Base-by-base conservation (phyloP, 2,888 invertebrate genomes). In the Acronicta psi region DNA sequence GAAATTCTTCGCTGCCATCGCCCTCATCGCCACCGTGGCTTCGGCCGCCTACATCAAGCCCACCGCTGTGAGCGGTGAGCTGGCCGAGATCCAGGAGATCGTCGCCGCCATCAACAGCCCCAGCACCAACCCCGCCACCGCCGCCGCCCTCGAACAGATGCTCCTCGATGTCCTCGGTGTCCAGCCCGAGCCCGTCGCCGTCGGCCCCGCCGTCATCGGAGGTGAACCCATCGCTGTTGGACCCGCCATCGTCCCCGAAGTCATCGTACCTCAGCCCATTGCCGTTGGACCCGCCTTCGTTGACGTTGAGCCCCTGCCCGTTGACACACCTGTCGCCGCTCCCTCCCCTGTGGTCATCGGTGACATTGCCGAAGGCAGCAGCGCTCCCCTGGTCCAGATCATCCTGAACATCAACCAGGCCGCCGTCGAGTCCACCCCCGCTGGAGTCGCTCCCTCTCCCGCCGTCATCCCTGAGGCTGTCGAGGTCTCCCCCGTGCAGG, bases 1-100 rank as follows among this genome's bases (percentile, higher is more conserved):
- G 91, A 90, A 90, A 84, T 88, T 77, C 85, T 76, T 91, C 73
- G 42, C 87, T 34, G 85, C 84, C 46, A 74, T 91, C 75, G 85
- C 87, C 43, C 75, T 88, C 41, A 76, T 89, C 78, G 89, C 79
- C 70, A 77, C 86, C 69, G 87, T 86, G 81, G 87, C 88, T 46
- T 83, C 86, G 66, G 86, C 85, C 63, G 77, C 77, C 46, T 43
- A 65, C 52, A 8, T 80, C 36, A 79, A 68, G 56, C 83, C 81
- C 37, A 44, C 67, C 11, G 51, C 38, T 37, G 53, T 75, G 50
- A 45, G 47, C 42, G 57, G 38, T 20, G 80, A 80, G 67, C 9
- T 68, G 34, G 66, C 75, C 14, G 77, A 83, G 75, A 44, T 87
- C 63, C 69, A 81, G 65, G 77, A 81, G 65, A 85, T 88, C 76